phyloP scores from a whole-genome alignment of 2,888 invertebrate species.

The Campopleginae sp. region DNA sequence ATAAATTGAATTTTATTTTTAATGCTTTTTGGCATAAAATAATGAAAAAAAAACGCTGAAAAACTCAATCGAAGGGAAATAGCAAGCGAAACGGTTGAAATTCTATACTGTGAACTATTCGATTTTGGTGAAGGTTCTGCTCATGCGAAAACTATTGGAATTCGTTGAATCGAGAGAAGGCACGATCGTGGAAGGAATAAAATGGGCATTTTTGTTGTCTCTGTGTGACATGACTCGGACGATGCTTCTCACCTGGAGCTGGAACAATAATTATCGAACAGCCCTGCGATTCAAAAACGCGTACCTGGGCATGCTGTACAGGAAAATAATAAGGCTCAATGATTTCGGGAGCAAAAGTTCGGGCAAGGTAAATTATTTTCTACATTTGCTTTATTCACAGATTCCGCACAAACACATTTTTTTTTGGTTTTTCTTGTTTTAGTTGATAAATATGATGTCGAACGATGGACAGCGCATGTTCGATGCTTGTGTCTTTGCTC shows the following conservation, averaged over 20 bases:
- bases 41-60: no score
- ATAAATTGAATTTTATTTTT: no score
- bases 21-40: no score
- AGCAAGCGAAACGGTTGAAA: not conserved
- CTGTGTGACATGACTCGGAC: constrained; percentile 84
- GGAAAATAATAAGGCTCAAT: constrained; percentile 81
- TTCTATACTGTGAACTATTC: not conserved
- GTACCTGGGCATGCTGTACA: constrained; percentile 81
- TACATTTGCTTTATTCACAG: not conserved
- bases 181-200: constrained; percentile 82
- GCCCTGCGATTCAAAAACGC: constrained; percentile 82
- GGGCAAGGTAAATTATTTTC: constrained; percentile 78
- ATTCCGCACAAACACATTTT: not conserved
- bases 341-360: constrained; percentile 84
- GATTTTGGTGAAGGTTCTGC: constrained; percentile 80
- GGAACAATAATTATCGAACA: constrained; percentile 85
- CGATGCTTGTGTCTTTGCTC: constrained; percentile 85
- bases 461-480: constrained; percentile 86
- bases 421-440: constrained; percentile 70
- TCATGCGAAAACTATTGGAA: constrained; percentile 84
- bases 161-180: constrained; percentile 82
- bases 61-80: not conserved
- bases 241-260: constrained; percentile 84
- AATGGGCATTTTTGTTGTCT: constrained; percentile 84
- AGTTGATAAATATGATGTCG: constrained; percentile 86